Evolutionary conservation across 1,140 invertebrate genomes (phyloP).

Genomic region (Limonius californicus): DNA sequence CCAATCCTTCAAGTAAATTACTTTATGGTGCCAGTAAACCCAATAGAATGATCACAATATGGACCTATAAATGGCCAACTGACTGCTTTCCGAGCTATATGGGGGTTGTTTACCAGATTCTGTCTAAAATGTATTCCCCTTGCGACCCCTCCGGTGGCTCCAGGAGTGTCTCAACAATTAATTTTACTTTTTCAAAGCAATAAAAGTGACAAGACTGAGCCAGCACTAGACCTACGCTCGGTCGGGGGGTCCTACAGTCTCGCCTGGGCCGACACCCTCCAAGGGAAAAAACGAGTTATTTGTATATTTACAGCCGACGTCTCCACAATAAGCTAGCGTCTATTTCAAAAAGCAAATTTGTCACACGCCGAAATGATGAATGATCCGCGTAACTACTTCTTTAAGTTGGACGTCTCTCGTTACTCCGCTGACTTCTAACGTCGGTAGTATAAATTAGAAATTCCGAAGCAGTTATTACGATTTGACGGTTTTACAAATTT

Average conservation of each 20-base stretch:
- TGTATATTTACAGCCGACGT: constrained; percentile 21
- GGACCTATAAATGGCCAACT: neutral
- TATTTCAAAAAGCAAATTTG: constrained; percentile 16
- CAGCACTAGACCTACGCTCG: neutral
- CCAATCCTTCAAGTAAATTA: neutral
- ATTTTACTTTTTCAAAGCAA: constrained; percentile 22
- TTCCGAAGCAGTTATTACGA: too few relatives aligned
- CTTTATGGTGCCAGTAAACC: neutral
- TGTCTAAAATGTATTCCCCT: constrained; percentile 1
- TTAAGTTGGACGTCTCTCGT: too few relatives aligned
- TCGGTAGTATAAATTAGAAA: too few relatives aligned
- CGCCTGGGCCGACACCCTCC: constrained; percentile 15
- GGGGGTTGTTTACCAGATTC: constrained; percentile 18
- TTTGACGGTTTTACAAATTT: too few relatives aligned
- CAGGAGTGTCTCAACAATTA: constrained; percentile 4
- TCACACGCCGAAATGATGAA: constrained; percentile 12
- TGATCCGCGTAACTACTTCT: too few relatives aligned
- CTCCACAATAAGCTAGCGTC: neutral
- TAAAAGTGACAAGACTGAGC: constrained; percentile 15
- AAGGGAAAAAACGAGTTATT: constrained; percentile 19
- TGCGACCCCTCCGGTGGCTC: neutral
- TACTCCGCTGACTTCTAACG: too few relatives aligned
- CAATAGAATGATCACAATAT: too few relatives aligned
- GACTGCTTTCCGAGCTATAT: constrained; percentile 7
- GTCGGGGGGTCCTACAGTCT: constrained; percentile 11